phyloP scores from a whole-genome alignment of 2,888 invertebrate species.

The Noctua pronuba region DNA sequence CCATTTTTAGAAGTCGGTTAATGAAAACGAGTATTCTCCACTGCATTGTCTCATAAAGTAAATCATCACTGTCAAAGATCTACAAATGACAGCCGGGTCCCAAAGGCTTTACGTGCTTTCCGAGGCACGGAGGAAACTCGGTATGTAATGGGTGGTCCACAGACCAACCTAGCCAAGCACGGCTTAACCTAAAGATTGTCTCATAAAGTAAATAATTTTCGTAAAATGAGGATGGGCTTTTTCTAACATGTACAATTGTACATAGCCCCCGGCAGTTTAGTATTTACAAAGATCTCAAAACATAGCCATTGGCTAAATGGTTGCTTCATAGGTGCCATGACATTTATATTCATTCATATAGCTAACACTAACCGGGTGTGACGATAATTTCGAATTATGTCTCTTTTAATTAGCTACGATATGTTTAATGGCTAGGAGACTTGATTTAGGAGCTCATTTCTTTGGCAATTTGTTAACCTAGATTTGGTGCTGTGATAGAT shows the following conservation, averaged over 20 bases:
- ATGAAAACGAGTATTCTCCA: not conserved
- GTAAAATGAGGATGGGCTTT: not conserved
- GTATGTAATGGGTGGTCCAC: too few relatives aligned
- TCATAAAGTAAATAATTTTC: not conserved
- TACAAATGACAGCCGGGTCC: too few relatives aligned
- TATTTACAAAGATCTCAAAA: not conserved
- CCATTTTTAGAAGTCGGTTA: too few relatives aligned
- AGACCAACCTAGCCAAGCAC: too few relatives aligned
- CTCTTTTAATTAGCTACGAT: conserved; percentile 36
- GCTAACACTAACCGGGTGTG: conserved; percentile 27
- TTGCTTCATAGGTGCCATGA: conserved; percentile 38
- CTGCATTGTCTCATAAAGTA: not conserved
- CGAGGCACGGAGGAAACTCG: too few relatives aligned
- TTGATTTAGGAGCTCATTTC: conserved; percentile 22
- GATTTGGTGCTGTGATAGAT: not conserved
- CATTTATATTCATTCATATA: conserved; percentile 48
- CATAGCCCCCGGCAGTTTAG: not conserved
- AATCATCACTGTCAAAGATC: too few relatives aligned
- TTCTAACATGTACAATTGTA: not conserved
- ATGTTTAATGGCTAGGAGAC: conserved; percentile 17
- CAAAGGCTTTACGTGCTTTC: too few relatives aligned
- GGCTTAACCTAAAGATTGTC: too few relatives aligned
- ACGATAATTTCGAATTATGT: conserved; percentile 41
- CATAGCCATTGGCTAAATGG: conserved; percentile 8
- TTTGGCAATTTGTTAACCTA: conserved; percentile 10